Evolutionary conservation across 2,113 vertebrate genomes (phyloP).

Genomic region (Heteronetta atricapilla): DNA sequence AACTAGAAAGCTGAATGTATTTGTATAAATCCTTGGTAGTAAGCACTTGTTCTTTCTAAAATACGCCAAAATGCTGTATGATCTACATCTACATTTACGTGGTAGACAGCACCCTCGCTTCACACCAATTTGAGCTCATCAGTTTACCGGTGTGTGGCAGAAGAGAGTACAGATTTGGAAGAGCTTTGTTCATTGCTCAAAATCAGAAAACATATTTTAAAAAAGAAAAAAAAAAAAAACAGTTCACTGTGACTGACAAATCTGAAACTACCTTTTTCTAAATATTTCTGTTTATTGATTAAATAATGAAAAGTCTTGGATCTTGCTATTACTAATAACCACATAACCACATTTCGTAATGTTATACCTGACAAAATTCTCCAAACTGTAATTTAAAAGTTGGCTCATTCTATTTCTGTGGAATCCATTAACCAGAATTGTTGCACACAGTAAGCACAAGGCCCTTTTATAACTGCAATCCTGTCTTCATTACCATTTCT

Average conservation of each 20-base stretch:
- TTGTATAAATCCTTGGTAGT: neutral
- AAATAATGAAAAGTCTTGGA: slow-evolving; percentile 1
- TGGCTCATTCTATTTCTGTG: neutral
- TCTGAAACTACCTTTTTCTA: neutral
- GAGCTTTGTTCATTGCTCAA: neutral
- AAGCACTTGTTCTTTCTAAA: neutral
- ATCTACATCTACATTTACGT: neutral
- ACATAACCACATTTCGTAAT: neutral
- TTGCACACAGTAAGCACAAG: neutral
- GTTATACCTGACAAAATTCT: neutral
- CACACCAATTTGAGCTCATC: neutral
- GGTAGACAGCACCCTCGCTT: neutral
- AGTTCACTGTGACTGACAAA: neutral
- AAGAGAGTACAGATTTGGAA: neutral
- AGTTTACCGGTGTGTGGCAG: neutral
- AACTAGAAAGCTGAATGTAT: neutral
- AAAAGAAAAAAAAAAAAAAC: neutral
- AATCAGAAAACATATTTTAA: neutral
- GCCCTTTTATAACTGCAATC: neutral
- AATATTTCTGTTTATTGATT: neutral
- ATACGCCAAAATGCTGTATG: neutral
- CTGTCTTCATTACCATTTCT: neutral
- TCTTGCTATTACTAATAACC: neutral
- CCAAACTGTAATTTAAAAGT: neutral
- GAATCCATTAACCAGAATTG: neutral